Percentiles rank a stretch among this genome's conserved stretches.
These are phyloP conservation scores for Falco columbarius DNA, from an alignment of 2,797 vertebrate species.

Conservation along the genomic window DNA sequence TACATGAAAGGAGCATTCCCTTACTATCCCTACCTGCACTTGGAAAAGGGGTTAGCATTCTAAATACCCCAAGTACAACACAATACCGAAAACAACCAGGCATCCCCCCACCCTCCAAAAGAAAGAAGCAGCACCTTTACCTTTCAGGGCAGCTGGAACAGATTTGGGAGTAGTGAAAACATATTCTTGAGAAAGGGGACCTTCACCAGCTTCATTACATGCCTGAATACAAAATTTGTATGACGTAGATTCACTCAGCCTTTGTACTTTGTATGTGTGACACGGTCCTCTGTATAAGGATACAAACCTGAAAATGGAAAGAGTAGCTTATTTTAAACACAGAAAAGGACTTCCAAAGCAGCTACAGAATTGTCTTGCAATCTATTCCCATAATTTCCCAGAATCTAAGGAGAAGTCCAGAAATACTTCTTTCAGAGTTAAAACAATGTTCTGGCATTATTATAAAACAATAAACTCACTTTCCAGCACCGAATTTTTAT, in stretches of 20 bases:
- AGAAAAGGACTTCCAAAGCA: background rate
- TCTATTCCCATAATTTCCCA: background rate
- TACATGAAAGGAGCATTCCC: background rate
- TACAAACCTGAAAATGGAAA: slow-evolving; percentile 85
- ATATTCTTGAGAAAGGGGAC: slow-evolving; percentile 94
- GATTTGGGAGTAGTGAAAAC: slow-evolving; percentile 94
- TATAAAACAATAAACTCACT: background rate
- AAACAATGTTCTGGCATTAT: background rate
- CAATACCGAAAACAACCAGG: background rate
- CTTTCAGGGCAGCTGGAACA: slow-evolving; percentile 92
- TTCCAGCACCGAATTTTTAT: background rate
- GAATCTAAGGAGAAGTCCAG: background rate
- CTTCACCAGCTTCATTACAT: slow-evolving; percentile 97
- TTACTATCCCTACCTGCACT: background rate
- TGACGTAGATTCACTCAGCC: slow-evolving; percentile 95
- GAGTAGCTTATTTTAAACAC: slow-evolving; percentile 16
- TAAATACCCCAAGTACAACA: background rate
- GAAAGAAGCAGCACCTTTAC: slow-evolving; percentile 70
- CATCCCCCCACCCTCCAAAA: background rate
- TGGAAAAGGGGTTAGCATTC: background rate
- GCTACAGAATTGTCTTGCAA: background rate
- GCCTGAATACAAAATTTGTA: slow-evolving; percentile 98
- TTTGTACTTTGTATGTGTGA: slow-evolving; percentile 99
- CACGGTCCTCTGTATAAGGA: slow-evolving; percentile 95
- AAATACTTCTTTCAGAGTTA: background rate